These are phyloP conservation scores for Ichneumoninae sp. DNA, from an alignment of 2,888 invertebrate genomes.

Conservation along the genomic window DNA sequence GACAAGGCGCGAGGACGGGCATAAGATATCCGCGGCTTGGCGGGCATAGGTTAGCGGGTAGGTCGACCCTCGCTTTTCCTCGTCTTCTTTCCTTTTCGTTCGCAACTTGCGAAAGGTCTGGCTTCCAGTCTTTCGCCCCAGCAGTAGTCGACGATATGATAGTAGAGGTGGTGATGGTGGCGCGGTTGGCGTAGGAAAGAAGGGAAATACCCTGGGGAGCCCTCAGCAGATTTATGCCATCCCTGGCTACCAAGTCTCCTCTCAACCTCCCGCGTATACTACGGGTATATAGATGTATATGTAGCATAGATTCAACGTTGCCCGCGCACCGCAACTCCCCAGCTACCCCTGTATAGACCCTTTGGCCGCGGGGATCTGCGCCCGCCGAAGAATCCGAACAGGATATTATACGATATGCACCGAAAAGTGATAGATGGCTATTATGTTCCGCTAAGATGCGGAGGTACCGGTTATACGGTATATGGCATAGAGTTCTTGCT, in stretches of 20 bases:
- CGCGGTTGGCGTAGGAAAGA: constrained; percentile 69
- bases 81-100: constrained; percentile 28
- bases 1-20: constrained; percentile 54
- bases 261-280: constrained; percentile 61
- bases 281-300: constrained; percentile 43
- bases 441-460: constrained; percentile 80
- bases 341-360: constrained; percentile 54
- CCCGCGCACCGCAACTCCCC: constrained; percentile 57
- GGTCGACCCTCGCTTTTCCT: constrained; percentile 51
- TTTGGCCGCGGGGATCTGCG: constrained; percentile 57
- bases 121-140: constrained; percentile 58
- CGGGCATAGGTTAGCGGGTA: constrained; percentile 38
- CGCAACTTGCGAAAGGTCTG: constrained; percentile 53
- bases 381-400: constrained; percentile 76
- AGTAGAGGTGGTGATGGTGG: constrained; percentile 45
- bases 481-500: constrained; percentile 31
- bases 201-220: constrained; percentile 82
- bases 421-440: constrained; percentile 81
- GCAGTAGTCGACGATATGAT: constrained; percentile 58
- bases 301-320: constrained; percentile 51
- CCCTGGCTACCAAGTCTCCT: constrained; percentile 76
- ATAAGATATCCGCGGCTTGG: constrained; percentile 45
- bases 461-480: constrained; percentile 63
- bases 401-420: constrained; percentile 81
- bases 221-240: constrained; percentile 83